phyloP scores from a whole-genome alignment of 2,797 vertebrate genomes.

The Notolepis coatsorum region DNA sequence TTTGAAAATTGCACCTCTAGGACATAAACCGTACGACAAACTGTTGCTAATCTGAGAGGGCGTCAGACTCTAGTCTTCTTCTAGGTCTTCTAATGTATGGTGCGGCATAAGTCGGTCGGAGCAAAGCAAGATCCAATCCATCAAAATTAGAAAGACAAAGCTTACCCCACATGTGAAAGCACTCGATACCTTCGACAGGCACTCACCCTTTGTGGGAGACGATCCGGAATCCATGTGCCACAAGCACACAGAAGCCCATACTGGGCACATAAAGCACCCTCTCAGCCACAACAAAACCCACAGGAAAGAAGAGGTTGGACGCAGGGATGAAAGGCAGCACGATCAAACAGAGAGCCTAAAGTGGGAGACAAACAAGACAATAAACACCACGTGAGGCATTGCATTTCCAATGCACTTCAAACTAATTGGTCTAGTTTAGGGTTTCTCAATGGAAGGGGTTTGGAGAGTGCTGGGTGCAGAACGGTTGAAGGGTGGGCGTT shows the following conservation, averaged over 20 bases:
- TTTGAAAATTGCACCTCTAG: too few relatives aligned
- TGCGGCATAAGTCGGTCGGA: too few relatives aligned
- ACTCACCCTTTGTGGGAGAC: conserved; percentile 88
- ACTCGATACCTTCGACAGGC: neutral
- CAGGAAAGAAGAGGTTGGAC: conserved; percentile 98
- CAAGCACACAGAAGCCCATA: conserved; percentile 98
- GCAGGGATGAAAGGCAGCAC: conserved; percentile 96
- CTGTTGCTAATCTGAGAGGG: too few relatives aligned
- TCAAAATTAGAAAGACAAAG: too few relatives aligned
- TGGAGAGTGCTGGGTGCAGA: too few relatives aligned
- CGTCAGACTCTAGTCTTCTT: too few relatives aligned
- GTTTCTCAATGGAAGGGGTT: too few relatives aligned
- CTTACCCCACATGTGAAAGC: too few relatives aligned
- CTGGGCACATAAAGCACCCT: conserved; percentile 97
- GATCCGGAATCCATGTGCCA: conserved; percentile 94
- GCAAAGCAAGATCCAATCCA: too few relatives aligned
- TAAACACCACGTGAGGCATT: neutral
- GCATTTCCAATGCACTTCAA: neutral
- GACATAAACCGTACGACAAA: too few relatives aligned
- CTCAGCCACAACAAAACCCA: conserved; percentile 98
- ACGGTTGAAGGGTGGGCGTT: too few relatives aligned
- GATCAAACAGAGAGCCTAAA: conserved; percentile 93
- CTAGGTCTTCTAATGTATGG: too few relatives aligned
- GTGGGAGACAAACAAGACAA: conserved; percentile 31
- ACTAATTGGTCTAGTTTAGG: neutral